Percentiles rank a stretch among this genome's conserved stretches.
Evolutionary conservation across 1,140 invertebrate species (phyloP).

Genomic region (Apis florea): DNA sequence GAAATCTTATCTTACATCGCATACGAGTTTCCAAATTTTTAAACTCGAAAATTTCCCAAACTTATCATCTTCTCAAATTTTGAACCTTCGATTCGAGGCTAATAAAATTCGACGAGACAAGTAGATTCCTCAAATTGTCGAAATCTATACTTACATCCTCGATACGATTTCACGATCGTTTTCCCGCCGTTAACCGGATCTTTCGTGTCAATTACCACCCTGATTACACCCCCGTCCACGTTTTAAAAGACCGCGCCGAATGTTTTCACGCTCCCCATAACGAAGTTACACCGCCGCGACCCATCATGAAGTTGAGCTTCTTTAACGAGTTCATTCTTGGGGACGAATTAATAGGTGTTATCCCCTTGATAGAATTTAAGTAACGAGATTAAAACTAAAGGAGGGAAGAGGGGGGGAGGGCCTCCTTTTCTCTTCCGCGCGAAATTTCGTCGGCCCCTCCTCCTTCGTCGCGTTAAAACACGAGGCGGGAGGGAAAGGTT

Average conservation of each 20-base stretch:
- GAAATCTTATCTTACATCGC: no score
- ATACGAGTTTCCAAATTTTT: no score
- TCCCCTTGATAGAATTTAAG: conserved; percentile 68
- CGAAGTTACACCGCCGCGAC: conserved; percentile 60
- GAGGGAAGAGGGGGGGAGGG: not conserved
- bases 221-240: conserved; percentile 36
- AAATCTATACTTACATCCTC: no score
- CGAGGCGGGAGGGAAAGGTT: conserved; percentile 7
- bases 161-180: no score
- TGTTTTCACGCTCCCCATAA: conserved; percentile 56
- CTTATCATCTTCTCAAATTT: no score
- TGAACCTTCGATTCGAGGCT: no score
- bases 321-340: conserved; percentile 65
- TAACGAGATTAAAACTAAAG: conserved; percentile 68
- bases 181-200: conserved; percentile 15
- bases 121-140: no score
- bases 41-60: no score
- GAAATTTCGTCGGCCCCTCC: conserved; percentile 57
- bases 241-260: conserved; percentile 47
- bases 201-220: conserved; percentile 34
- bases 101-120: no score
- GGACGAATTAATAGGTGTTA: conserved; percentile 68
- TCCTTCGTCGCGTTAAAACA: conserved; percentile 59
- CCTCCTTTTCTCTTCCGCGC: conserved; percentile 31
- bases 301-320: conserved; percentile 55